Percentiles rank a stretch among this genome's conserved stretches.
These are phyloP conservation scores for Chloropsis hardwickii DNA, from an alignment of 2,113 vertebrate species.

Conservation along the genomic window DNA sequence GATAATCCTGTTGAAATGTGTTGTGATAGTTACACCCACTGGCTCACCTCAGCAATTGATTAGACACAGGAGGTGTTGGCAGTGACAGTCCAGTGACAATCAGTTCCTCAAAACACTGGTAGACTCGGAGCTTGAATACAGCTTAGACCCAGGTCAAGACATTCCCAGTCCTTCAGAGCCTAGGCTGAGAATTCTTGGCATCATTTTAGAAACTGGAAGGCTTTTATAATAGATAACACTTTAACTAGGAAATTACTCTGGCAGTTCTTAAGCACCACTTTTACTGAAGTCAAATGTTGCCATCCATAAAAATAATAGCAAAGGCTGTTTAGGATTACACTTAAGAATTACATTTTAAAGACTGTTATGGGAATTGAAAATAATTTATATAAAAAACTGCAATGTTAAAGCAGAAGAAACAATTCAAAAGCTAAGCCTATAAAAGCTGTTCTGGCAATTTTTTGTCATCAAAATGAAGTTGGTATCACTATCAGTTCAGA, in stretches of 20 bases:
- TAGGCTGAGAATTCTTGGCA: neutral
- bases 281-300: neutral
- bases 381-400: neutral
- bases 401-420: neutral
- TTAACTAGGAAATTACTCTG: neutral
- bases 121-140: neutral
- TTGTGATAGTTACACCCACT: neutral
- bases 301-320: neutral
- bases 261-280: neutral
- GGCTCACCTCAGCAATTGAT: neutral
- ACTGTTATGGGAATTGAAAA: neutral
- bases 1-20: neutral
- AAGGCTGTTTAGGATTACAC: neutral
- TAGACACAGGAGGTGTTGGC: neutral
- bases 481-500: neutral
- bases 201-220: neutral
- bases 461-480: neutral
- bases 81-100: neutral
- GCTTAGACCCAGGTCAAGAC: neutral
- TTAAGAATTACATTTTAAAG: neutral
- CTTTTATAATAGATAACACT: neutral
- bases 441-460: neutral
- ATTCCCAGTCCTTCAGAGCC: neutral
- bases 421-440: neutral
- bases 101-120: neutral